Percentiles rank a stretch among this genome's conserved stretches.
Evolutionary conservation across 2,888 invertebrate species (phyloP).

Genomic region (Perdita meconis): DNA sequence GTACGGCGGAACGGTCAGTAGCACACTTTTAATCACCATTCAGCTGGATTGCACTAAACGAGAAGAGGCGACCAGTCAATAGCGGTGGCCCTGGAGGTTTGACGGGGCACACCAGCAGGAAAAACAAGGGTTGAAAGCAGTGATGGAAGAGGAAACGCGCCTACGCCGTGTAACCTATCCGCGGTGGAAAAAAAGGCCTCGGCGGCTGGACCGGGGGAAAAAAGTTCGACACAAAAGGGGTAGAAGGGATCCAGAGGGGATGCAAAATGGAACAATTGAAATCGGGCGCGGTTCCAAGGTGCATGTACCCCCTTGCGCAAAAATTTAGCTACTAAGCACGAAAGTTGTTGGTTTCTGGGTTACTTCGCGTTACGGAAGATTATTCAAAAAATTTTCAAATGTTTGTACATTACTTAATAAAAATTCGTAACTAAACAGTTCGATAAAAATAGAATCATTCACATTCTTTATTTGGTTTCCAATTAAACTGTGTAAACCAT

Average conservation of each 20-base stretch:
- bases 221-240: constrained; percentile 27
- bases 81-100: constrained; percentile 34
- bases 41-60: constrained; percentile 75
- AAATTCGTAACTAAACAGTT: too few relatives aligned
- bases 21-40: constrained; percentile 78
- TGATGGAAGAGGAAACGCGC: constrained; percentile 52
- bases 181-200: constrained; percentile 43
- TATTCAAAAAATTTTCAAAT: too few relatives aligned
- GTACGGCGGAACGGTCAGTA: constrained; percentile 60
- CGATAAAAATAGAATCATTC: too few relatives aligned
- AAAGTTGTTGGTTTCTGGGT: not conserved
- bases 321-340: constrained; percentile 13
- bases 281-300: constrained; percentile 56
- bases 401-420: too few relatives aligned
- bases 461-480: too few relatives aligned
- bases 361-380: not conserved
- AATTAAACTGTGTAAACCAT: too few relatives aligned
- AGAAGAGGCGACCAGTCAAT: constrained; percentile 52
- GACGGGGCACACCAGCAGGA: constrained; percentile 57
- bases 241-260: constrained; percentile 11
- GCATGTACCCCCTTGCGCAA: constrained; percentile 45
- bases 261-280: constrained; percentile 74
- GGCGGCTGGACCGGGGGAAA: constrained; percentile 44
- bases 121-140: constrained; percentile 76
- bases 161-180: constrained; percentile 59